phyloP scores from a whole-genome alignment of 2,797 vertebrate genomes.

The Melanotaenia maccullochi region DNA sequence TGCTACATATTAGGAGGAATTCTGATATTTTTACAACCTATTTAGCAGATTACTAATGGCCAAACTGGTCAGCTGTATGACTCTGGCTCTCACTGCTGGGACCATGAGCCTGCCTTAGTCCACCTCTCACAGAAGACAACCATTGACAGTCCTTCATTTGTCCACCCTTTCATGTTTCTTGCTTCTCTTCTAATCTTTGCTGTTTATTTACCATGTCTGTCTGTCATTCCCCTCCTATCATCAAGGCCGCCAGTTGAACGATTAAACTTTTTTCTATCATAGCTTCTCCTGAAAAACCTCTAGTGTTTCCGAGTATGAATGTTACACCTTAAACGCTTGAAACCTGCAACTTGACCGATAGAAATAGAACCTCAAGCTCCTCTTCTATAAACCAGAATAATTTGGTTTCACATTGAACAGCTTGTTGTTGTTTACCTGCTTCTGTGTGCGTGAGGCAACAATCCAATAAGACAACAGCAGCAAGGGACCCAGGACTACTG shows the following conservation, averaged over 20 bases:
- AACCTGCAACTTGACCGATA: slow-evolving; percentile 25
- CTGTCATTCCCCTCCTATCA: slow-evolving; percentile 34
- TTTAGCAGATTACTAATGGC: slow-evolving; percentile 28
- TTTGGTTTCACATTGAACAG: slow-evolving; percentile 33
- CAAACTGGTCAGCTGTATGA: slow-evolving; percentile 53
- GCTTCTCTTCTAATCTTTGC: slow-evolving; percentile 19
- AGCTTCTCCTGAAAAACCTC: slow-evolving; percentile 27
- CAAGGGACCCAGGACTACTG: slow-evolving; percentile 90
- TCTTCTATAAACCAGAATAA: slow-evolving; percentile 11
- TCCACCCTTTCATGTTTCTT: slow-evolving; percentile 3
- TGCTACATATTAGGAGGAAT: not conserved
- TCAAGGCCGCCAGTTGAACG: slow-evolving; percentile 14
- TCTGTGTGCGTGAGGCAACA: slow-evolving; percentile 88
- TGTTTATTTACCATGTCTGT: slow-evolving; percentile 73
- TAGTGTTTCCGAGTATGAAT: slow-evolving; percentile 46
- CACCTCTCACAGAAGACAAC: slow-evolving; percentile 54
- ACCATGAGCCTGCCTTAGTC: slow-evolving; percentile 91
- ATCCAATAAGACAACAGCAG: slow-evolving; percentile 84
- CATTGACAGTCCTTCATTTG: slow-evolving; percentile 29
- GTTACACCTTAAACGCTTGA: slow-evolving; percentile 39
- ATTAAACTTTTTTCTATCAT: slow-evolving; percentile 19
- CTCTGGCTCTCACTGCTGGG: slow-evolving; percentile 82
- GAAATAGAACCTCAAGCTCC: slow-evolving; percentile 24
- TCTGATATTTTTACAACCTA: not conserved
- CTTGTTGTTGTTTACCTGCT: slow-evolving; percentile 82